Base-by-base conservation (phyloP, 1,140 invertebrate genomes). In the Drosophila subpulchrella region DNA sequence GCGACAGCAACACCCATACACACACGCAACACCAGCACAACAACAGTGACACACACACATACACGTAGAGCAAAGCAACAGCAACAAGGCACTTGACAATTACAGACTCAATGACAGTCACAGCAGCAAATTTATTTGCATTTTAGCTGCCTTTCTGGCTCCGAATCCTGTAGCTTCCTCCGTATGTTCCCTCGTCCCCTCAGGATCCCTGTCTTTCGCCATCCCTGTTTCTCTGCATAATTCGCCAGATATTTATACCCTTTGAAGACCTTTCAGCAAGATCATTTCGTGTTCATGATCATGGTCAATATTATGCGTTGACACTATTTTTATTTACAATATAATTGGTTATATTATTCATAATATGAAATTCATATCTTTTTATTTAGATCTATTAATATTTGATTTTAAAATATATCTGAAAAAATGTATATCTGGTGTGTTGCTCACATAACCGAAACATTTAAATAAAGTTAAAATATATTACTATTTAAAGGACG, bases 61-160 rank as follows among this genome's bases (percentile, higher is more conserved):
- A 54, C n/a, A 66, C 30, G 30, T 30, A 56, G 20, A 70, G 66
- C 42, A 70, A 38, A 56, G 50, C 51, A 68, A 36, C 51, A 71
- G 51, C 75, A 84, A 84, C 81, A 75, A 76, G 67, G 78, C 81
- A 78, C 73, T 85, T 85, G 81, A 85, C 81, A 85, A 85, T 85
- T 85, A 85, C 81, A 85, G 81, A 85, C 81, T 84, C 81, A 85
- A 84, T 85, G 81, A 84, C 81, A 85, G 81, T 84, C 81, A 80
- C 81, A 84, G 76, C 71, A 83, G 81, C 77, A 80, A 85, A 85
- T 85, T 80, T 85, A 85, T 85, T 85, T 84, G 81, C 81, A 85
- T 85, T 84, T 80, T 79, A 83, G 75, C 80, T 58, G 62, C 79
- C 55, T 55, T 68, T 68, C 63, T 57, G 63, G 17, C 67, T 34